Evolutionary conservation across 2,797 vertebrate genomes (phyloP).

Genomic region (Columba guinea): DNA sequence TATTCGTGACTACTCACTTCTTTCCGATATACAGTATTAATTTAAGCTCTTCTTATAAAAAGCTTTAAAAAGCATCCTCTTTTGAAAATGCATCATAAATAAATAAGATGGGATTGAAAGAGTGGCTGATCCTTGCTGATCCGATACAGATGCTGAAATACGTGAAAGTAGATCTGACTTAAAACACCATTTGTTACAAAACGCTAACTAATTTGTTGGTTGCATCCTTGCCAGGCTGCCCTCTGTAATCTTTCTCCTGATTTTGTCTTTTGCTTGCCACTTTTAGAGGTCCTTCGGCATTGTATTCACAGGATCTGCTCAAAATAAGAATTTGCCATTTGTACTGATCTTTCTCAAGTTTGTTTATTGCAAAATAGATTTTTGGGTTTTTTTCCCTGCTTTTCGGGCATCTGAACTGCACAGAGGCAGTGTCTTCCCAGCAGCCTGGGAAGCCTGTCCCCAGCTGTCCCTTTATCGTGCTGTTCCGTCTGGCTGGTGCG

Average conservation of each 20-base stretch:
- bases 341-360: not conserved
- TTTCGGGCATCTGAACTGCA: not conserved
- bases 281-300: not conserved
- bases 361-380: not conserved
- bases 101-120: slow-evolving; percentile 50
- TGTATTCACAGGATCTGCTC: not conserved
- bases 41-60: slow-evolving; percentile 58
- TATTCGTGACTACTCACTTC: slow-evolving; percentile 11
- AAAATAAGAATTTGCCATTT: not conserved
- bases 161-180: slow-evolving; percentile 17
- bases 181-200: slow-evolving; percentile 38
- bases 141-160: slow-evolving; percentile 42
- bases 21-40: not conserved
- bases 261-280: not conserved
- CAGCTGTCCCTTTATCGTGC: accelerated
- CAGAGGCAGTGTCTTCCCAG: not conserved
- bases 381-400: not conserved
- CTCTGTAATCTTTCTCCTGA: not conserved
- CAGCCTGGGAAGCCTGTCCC: not conserved
- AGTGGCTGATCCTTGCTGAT: slow-evolving; percentile 35
- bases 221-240: not conserved
- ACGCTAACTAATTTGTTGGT: not conserved
- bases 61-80: slow-evolving; percentile 42
- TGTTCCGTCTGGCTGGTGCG: not conserved
- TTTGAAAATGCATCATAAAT: slow-evolving; percentile 40